Conservation (phyloP, 2,113 vertebrate genomes). For the Pleuronectes platessa region DNA sequence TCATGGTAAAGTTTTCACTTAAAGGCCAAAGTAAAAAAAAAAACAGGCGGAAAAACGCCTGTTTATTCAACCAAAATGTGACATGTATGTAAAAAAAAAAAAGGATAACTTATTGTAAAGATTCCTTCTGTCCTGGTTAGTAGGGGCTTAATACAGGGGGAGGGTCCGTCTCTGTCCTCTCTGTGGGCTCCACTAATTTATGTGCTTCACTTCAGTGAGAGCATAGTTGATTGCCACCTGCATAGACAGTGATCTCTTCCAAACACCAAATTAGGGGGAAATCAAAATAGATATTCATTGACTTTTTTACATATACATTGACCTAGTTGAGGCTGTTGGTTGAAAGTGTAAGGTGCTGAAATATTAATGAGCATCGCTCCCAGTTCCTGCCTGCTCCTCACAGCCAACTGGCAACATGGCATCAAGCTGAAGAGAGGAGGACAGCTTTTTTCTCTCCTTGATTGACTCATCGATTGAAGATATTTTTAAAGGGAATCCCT, state of each 20-base stretch:
- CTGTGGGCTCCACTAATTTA: constrained; percentile 38
- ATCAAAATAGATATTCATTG: constrained; percentile 80
- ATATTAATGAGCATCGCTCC: constrained; percentile 86
- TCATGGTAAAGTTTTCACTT: too few species aligned
- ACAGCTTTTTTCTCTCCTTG: constrained; percentile 81
- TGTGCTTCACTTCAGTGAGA: constrained; percentile 57
- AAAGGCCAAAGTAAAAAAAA: neutral
- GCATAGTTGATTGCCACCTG: constrained; percentile 73
- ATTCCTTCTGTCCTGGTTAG: neutral
- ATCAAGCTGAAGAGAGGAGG: constrained; percentile 82
- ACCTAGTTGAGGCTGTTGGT: constrained; percentile 85
- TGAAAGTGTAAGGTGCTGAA: constrained; percentile 86
- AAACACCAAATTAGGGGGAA: constrained; percentile 75
- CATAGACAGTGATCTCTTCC: constrained; percentile 66
- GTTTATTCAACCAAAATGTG: too few species aligned
- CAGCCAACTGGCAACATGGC: constrained; percentile 86
- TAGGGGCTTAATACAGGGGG: neutral
- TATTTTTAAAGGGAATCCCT: constrained; percentile 89
- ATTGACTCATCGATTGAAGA: constrained; percentile 90
- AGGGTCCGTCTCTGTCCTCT: constrained; percentile 18
- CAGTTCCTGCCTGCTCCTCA: constrained; percentile 82
- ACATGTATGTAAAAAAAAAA: too few species aligned
- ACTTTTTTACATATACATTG: constrained; percentile 87
- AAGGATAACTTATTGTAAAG: constrained; percentile 2
- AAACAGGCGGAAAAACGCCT: neutral